Percentiles rank a stretch among this genome's conserved stretches.
phyloP scores from a whole-genome alignment of 2,888 invertebrate species.

The Eugnorisma glareosa region DNA sequence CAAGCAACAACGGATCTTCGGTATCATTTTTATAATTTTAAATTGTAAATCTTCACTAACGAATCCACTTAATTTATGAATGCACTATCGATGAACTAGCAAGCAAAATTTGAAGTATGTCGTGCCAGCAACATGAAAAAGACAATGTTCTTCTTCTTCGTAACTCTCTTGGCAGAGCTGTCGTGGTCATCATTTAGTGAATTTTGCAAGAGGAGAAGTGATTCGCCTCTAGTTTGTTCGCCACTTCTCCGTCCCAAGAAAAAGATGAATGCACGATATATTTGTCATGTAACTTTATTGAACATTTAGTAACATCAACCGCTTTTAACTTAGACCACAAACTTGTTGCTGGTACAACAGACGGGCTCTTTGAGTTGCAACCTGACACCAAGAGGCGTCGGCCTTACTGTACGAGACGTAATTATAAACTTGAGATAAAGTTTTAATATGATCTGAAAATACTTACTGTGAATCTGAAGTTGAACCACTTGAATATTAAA shows the following conservation, averaged over 20 bases:
- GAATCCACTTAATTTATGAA: too few relatives aligned
- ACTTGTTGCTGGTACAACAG: slow-evolving; percentile 72
- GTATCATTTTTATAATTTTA: not conserved
- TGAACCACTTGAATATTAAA: not conserved
- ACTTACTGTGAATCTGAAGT: slow-evolving; percentile 49
- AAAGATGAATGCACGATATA: not conserved
- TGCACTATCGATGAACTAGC: not conserved
- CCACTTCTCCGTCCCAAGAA: not conserved
- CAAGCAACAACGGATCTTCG: too few relatives aligned
- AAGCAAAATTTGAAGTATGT: not conserved
- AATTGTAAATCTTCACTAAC: not conserved
- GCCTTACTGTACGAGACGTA: slow-evolving; percentile 59
- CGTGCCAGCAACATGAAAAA: not conserved
- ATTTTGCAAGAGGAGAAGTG: not conserved
- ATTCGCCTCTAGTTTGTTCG: not conserved
- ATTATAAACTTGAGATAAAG: slow-evolving; percentile 67
- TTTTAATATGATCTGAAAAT: slow-evolving; percentile 66
- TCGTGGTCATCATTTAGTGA: not conserved
- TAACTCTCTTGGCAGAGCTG: not conserved
- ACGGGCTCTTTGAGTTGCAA: slow-evolving; percentile 78
- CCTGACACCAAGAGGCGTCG: slow-evolving; percentile 74
- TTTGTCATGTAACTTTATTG: not conserved
- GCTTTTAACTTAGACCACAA: slow-evolving; percentile 64
- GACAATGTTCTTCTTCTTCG: not conserved
- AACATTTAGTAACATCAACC: not conserved